Conservation (phyloP, 2,113 vertebrate genomes). For the Opisthocomus hoazin region DNA sequence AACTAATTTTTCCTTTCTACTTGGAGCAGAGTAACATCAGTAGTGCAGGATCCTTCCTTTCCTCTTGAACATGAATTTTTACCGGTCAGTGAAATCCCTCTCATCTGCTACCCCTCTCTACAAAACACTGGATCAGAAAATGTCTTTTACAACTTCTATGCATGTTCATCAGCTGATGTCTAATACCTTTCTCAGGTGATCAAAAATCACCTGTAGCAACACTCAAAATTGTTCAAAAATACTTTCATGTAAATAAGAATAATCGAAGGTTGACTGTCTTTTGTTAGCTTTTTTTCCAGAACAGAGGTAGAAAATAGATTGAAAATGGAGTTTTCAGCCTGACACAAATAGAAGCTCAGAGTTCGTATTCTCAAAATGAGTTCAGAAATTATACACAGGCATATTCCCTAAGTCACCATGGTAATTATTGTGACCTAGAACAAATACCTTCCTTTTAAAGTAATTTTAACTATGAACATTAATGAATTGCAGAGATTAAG, state of each 20-base stretch:
- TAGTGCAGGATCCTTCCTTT: neutral
- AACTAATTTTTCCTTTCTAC: neutral
- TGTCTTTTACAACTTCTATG: neutral
- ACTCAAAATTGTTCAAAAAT: neutral
- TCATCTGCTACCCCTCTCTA: neutral
- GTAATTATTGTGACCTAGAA: conserved; percentile 53
- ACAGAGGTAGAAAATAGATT: neutral
- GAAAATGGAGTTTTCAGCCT: neutral
- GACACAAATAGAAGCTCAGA: neutral
- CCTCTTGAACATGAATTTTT: neutral
- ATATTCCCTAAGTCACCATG: conserved; percentile 40
- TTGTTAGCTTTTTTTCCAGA: neutral
- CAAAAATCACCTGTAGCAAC: neutral
- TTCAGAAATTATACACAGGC: neutral
- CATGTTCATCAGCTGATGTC: neutral
- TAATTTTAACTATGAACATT: neutral
- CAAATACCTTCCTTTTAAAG: neutral
- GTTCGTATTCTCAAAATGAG: neutral
- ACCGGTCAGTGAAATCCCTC: neutral
- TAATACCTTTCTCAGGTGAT: neutral
- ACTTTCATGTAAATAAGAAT: neutral
- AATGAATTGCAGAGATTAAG: neutral
- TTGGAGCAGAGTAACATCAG: neutral
- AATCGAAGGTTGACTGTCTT: accelerated
- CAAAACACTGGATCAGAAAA: neutral